Evolutionary conservation across 2,888 invertebrate genomes (phyloP), one percentile per base, ranked within the genome.

Genomic region (Cerastis rubricosa): DNA sequence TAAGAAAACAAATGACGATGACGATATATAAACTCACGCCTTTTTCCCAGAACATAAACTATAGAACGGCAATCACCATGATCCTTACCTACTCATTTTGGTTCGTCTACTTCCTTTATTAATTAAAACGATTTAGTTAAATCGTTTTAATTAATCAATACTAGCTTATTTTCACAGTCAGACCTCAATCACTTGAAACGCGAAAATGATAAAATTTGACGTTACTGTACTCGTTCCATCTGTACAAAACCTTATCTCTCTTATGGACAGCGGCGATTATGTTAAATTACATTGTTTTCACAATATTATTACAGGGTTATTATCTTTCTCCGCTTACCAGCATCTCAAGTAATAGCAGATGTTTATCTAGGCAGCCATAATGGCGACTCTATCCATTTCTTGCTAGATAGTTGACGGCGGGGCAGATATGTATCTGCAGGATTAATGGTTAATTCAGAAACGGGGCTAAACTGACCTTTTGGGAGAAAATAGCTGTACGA

Each of bases 211-310:
- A n/a, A 45, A 45, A n/a, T n/a, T 64, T 22, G 19, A 12, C 9
- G 22, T 12, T 40, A 19, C 1, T 51, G 22, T 29, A 64, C 64
- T 43, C 7, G 3, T 35, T 11, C 19, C n/a, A 54, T 81, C 61
- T 78, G 72, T 49, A 11, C 69, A 69, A 43, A 74, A 29, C 72
- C n/a, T 74, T 77, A 79, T n/a, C 9, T 35, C 51, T 61, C 25
- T 29, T 66, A n/a, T n/a, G 47, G 61, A 76, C 74, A 65, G 43
- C 69, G 19, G 54, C 40, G 66, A 78, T 86, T 85, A 86, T 63
- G 67, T 80, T 68, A 85, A 85, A 86, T 86, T 83, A 86, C 57
- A 85, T 85, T 85, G 75, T 87, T 87, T 83, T 70, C 74, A 75
- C 86, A 83, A 80, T 74, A 86, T 76, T 82, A 87, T 76, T 82